phyloP scores from a whole-genome alignment of 2,113 vertebrate species.

The Balaenoptera acutorostrata region DNA sequence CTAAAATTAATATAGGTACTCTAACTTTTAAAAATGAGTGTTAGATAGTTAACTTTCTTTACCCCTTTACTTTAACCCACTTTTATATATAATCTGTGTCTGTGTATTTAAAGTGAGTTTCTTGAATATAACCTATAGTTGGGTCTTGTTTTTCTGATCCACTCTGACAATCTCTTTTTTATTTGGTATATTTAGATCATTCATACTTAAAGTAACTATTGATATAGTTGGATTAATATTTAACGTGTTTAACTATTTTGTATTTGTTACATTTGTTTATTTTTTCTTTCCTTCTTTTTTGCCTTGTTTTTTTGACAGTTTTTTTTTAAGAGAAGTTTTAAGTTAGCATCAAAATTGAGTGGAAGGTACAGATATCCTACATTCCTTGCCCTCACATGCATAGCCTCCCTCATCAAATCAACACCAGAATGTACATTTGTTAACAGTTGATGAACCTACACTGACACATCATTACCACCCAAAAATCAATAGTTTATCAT shows the following conservation, averaged over 20 bases:
- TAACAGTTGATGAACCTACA: background rate
- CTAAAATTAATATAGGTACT: background rate
- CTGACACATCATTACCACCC: background rate
- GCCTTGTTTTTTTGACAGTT: background rate
- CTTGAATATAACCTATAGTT: background rate
- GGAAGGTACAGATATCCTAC: background rate
- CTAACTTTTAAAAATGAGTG: background rate
- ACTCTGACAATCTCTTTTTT: background rate
- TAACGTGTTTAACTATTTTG: background rate
- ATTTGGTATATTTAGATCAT: background rate
- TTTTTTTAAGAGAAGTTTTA: background rate
- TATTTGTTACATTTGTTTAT: background rate
- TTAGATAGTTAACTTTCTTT: background rate
- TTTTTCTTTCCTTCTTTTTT: background rate
- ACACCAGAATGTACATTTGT: background rate
- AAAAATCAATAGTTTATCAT: background rate
- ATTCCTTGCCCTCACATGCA: background rate
- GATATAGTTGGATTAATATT: background rate
- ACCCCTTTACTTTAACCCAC: background rate
- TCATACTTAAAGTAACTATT: background rate
- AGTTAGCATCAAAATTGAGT: background rate
- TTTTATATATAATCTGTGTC: background rate
- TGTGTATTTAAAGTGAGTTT: background rate
- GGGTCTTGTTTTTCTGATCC: background rate
- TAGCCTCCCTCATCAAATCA: background rate